Percentiles rank a stretch among this genome's conserved stretches.
Evolutionary conservation across 1,140 invertebrate genomes (phyloP).

Genomic region (Phthorimaea operculella): DNA sequence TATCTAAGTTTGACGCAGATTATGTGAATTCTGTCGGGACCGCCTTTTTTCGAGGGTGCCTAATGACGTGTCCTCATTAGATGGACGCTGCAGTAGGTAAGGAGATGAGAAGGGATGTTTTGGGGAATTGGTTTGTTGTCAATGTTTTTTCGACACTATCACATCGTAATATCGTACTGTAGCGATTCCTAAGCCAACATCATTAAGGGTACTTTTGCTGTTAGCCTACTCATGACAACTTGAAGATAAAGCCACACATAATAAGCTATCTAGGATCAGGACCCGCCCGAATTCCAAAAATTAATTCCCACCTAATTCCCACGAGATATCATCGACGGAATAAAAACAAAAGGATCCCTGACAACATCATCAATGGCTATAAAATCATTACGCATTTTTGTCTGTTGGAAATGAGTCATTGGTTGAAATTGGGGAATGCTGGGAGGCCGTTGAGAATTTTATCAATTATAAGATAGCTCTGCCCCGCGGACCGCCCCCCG

Average conservation of each 20-base stretch:
- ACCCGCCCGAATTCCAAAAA: background rate
- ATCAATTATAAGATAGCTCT: slow-evolving; percentile 51
- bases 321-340: background rate
- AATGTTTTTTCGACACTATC: background rate
- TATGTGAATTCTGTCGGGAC: slow-evolving; percentile 51
- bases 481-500: slow-evolving; percentile 37
- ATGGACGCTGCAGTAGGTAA: slow-evolving; percentile 2
- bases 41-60: slow-evolving; percentile 31
- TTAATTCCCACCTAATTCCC: background rate
- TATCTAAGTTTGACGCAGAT: slow-evolving; percentile 57
- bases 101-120: background rate
- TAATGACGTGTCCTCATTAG: slow-evolving; percentile 33
- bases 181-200: no score
- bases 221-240: no score
- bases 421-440: slow-evolving; percentile 36
- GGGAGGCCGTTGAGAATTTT: slow-evolving; percentile 49
- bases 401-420: slow-evolving; percentile 11
- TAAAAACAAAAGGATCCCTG: slow-evolving; percentile 8
- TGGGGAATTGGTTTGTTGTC: background rate
- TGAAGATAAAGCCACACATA: no score
- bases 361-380: slow-evolving; percentile 17
- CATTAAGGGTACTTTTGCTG: no score
- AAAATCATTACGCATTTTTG: slow-evolving; percentile 14
- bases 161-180: no score
- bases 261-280: no score